A percentile compares a stretch with the other conserved stretches of the same genome.
These are phyloP conservation scores for Xestobium rufovillosum DNA, from an alignment of 2,888 invertebrate species.

Conservation along the genomic window DNA sequence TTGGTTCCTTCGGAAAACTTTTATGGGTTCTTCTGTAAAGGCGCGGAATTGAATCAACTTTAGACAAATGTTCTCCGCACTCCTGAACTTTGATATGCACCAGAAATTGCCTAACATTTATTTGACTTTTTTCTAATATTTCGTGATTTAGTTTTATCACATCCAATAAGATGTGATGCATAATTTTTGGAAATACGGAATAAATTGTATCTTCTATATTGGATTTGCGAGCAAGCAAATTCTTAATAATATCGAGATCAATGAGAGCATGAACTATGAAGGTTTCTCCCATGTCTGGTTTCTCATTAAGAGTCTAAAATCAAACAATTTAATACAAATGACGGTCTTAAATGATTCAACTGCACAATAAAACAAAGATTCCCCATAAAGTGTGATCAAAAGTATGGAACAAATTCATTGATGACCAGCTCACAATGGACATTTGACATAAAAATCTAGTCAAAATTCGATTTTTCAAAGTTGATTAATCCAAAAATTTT, in stretches of 20 bases:
- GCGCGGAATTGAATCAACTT: slow-evolving; percentile 89
- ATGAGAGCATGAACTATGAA: slow-evolving; percentile 29
- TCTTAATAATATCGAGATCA: no score
- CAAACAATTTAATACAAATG: no score
- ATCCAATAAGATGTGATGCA: slow-evolving; percentile 27
- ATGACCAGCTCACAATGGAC: no score
- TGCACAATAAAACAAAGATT: no score
- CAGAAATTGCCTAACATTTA: slow-evolving; percentile 28
- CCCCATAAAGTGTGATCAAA: no score
- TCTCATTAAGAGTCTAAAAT: no score
- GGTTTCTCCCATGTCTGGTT: neutral
- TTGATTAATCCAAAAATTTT: no score
- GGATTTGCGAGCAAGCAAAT: no score
- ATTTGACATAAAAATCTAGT: no score
- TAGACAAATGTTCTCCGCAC: slow-evolving; percentile 58
- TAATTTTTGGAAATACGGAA: slow-evolving; percentile 28
- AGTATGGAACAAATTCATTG: no score
- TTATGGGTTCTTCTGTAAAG: slow-evolving; percentile 88
- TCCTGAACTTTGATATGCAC: slow-evolving; percentile 34
- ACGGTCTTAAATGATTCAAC: no score
- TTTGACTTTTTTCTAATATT: slow-evolving; percentile 23
- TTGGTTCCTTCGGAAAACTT: slow-evolving; percentile 73
- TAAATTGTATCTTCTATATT: slow-evolving; percentile 29
- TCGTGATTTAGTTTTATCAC: slow-evolving; percentile 29
- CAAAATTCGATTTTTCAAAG: no score